phyloP scores from a whole-genome alignment of 2,113 vertebrate species.

The Hemiprocne comata region DNA sequence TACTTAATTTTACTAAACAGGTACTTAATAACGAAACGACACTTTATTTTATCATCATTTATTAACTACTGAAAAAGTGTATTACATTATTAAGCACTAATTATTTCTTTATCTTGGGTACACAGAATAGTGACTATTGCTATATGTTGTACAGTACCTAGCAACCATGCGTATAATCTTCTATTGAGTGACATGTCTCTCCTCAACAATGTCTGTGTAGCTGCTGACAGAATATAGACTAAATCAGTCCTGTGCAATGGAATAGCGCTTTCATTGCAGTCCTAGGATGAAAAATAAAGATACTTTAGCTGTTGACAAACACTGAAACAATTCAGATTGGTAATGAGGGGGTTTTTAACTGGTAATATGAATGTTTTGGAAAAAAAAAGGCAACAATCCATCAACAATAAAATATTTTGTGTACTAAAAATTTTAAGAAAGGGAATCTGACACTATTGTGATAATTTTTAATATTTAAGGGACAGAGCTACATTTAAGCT shows the following conservation, averaged over 20 bases:
- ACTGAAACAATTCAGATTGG: background rate
- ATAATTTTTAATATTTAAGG: background rate
- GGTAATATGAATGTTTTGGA: background rate
- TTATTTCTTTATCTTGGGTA: background rate
- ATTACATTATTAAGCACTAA: background rate
- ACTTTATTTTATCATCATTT: background rate
- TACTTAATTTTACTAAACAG: background rate
- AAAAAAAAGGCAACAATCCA: background rate
- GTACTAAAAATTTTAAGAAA: background rate
- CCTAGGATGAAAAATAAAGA: slow-evolving; percentile 65
- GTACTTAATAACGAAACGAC: background rate
- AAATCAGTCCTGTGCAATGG: slow-evolving; percentile 78
- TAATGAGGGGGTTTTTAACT: background rate
- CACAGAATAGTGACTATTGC: background rate
- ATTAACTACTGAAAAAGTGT: background rate
- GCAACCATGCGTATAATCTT: slow-evolving; percentile 93
- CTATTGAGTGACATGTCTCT: slow-evolving; percentile 98
- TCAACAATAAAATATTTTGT: background rate
- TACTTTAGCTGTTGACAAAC: background rate
- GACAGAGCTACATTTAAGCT: background rate
- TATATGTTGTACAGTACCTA: slow-evolving; percentile 78
- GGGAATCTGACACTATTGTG: background rate
- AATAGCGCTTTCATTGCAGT: slow-evolving; percentile 76
- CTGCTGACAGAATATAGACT: slow-evolving; percentile 84
- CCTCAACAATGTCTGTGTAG: slow-evolving; percentile 88